Evolutionary conservation across 2,888 invertebrate genomes (phyloP).

Genomic region (Scrobipalpa atriplicella): DNA sequence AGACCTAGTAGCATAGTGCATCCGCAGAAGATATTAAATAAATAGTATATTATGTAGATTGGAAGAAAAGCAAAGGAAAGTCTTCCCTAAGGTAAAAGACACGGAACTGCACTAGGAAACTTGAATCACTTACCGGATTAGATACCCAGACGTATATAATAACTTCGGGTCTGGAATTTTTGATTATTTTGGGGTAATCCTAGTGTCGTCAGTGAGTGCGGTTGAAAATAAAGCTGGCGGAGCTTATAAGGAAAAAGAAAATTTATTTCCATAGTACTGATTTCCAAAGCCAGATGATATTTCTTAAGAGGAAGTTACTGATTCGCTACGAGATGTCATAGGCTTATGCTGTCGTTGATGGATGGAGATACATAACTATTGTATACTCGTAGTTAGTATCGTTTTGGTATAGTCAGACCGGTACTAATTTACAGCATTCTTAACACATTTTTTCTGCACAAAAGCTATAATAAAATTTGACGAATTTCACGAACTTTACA

Average conservation of each 20-base stretch:
- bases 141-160: too few relatives aligned
- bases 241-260: too few relatives aligned
- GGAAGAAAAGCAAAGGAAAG: too few relatives aligned
- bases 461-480: neutral
- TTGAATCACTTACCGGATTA: too few relatives aligned
- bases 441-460: neutral
- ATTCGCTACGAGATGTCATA: neutral
- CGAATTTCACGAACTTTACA: neutral
- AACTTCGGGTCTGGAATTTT: too few relatives aligned
- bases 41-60: too few relatives aligned
- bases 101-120: too few relatives aligned
- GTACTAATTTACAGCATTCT: neutral
- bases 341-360: neutral
- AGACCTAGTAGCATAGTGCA: neutral
- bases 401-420: neutral
- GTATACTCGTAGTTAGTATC: neutral
- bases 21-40: too few relatives aligned
- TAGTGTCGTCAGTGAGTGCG: too few relatives aligned
- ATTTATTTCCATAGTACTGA: neutral
- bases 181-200: too few relatives aligned
- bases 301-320: neutral
- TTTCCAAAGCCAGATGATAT: neutral
- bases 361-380: neutral
- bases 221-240: too few relatives aligned
- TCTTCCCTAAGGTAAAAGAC: too few relatives aligned